Base-by-base conservation (phyloP, 1,140 invertebrate genomes). In the Magallana angulata region DNA sequence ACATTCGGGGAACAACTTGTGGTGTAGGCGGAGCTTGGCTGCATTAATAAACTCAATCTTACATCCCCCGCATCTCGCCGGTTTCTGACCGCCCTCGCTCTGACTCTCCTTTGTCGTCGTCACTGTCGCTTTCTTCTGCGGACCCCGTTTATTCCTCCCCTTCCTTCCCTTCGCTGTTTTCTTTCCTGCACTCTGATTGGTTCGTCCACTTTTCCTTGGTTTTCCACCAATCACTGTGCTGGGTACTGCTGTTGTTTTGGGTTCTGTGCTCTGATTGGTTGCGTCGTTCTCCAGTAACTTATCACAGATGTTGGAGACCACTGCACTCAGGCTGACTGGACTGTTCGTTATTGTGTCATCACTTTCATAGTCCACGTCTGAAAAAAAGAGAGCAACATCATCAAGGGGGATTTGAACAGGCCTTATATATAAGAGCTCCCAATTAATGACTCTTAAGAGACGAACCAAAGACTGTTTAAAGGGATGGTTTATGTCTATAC, bases 281-380 rank as follows among this genome's bases (percentile, higher is more conserved):
- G 9, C 24, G 8, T 76, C 68, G 7, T 76, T 30, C 9, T 76
- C 30, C 24, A 76, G 18, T 76, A 76, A 76, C 12, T 76, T 76
- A 11, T 18, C 68, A 76, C 68, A 76, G 12, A 76, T 76, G 24
- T 76, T 76, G 24, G 68, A 76, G 0, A 76, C 68, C 24, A 76
- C 68, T 30, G 24, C 68, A 76, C 9, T 76, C 68, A 76, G 68
- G 24, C 24, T 11, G 11, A 18, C 18, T 7, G 24, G 2, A 4
- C 12, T 24, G 8, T 76, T 30, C 24, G 11, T 12, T 9, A 76
- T 24, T 2, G 68, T 76, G 14, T 76, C 30, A 30, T 76, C 68
- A 76, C 68, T 76, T 11, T 76, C 68, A 30, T 30, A 76, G 18
- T 76, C 68, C 24, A 76, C 36, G 11, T 36, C 68, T 76, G 68